A percentile compares a stretch with the other conserved stretches of the same genome.
These are phyloP conservation scores for Drymonia ruficornis DNA, from an alignment of 2,888 invertebrate species.

Conservation along the genomic window DNA sequence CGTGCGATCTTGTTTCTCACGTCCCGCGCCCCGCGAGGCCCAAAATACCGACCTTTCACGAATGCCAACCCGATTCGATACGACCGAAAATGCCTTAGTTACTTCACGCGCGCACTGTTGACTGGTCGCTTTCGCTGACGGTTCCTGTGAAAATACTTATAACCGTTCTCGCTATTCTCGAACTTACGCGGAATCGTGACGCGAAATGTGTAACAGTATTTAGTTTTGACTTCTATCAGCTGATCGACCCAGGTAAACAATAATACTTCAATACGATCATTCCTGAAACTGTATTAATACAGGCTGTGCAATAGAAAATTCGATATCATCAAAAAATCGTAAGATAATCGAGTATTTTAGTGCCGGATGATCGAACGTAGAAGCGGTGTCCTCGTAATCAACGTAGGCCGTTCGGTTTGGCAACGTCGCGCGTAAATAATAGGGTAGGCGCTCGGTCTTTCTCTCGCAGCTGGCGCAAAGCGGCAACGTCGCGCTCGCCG, in stretches of 20 bases:
- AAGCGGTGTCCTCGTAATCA: constrained; percentile 85
- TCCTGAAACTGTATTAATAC: constrained; percentile 24
- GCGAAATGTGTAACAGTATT: constrained; percentile 28
- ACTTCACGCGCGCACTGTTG: constrained; percentile 76
- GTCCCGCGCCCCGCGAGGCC: constrained; percentile 71
- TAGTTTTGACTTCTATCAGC: constrained; percentile 25
- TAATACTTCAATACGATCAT: constrained; percentile 19
- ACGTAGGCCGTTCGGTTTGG: constrained; percentile 80
- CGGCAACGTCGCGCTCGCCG: constrained; percentile 76
- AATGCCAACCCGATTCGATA: constrained; percentile 81
- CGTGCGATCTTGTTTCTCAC: constrained; percentile 46
- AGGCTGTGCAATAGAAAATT: constrained; percentile 33
- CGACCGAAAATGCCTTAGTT: constrained; percentile 84
- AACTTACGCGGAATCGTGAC: constrained; percentile 32
- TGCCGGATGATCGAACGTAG: constrained; percentile 81
- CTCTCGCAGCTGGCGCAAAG: constrained; percentile 83
- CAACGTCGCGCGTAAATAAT: constrained; percentile 85
- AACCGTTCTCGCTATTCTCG: constrained; percentile 31
- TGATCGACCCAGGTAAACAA: constrained; percentile 53
- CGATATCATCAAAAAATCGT: constrained; percentile 41
- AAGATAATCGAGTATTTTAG: constrained; percentile 57
- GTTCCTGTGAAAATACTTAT: constrained; percentile 56
- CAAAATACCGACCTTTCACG: constrained; percentile 81
- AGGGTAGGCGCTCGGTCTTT: constrained; percentile 83
- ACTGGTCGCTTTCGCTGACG: constrained; percentile 71